Base-by-base conservation (phyloP, 2,888 invertebrate species). In the Elysia crispata region DNA sequence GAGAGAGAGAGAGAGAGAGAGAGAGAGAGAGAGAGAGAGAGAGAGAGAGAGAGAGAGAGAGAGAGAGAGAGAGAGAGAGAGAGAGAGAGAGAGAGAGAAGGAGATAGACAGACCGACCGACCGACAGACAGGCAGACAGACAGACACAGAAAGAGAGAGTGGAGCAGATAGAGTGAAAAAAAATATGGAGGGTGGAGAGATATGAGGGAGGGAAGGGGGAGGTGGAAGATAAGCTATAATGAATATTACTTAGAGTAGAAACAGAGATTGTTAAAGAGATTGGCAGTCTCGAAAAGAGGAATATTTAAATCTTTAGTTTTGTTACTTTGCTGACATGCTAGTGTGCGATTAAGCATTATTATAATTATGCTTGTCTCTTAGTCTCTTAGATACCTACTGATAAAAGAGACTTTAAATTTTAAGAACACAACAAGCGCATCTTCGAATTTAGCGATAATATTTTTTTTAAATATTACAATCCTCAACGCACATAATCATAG, bases 21-120 rank as follows among this genome's bases (percentile, higher is more conserved):
- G 73, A 66, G 49, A 76, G 72, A 13, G 77, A 41, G 3, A 79
- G 41, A 82, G 75, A 74, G 31, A 82, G 74, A 73, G 31, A 79
- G 49, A 74, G 50, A 81, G 49, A 41, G 41, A 41, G 11, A 41
- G 41, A 41, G 11, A 49, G 28, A n/a, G 30, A 25, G 49, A 49
- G 15, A 8, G 60, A 60, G 15, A 60, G 5, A 72, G 50, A 72
- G 5, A 41, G 41, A 41, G 41, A 41, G 3, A 74, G 6, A 54
- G 66, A 41, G 76, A 64, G 41, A 76, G 77, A 77, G 69, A 54
- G 67, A 30, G 54, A 60, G 72, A 72, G 77, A 69, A 60, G 28
- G 69, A 77, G 54, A 70, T 69, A 69, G 15, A 23, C 5, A 60
- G 23, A 23, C 13, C n/a, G 62, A n/a, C 60, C n/a, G 57, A 77